Evolutionary conservation across 2,113 vertebrate genomes (phyloP), one percentile per base, ranked within the genome.

Genomic region (Gulo gulo): DNA sequence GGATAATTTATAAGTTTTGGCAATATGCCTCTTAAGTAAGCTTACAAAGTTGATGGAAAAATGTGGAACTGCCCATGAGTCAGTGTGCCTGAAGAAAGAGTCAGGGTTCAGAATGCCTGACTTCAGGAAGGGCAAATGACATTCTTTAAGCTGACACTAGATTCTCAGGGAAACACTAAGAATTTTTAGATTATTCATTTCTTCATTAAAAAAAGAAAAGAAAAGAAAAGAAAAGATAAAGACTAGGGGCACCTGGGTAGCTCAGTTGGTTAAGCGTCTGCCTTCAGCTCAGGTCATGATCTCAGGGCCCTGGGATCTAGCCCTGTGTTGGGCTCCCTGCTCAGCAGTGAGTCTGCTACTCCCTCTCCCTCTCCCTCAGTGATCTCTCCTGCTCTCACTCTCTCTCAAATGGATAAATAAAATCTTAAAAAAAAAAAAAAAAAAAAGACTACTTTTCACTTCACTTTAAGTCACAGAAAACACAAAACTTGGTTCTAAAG

Each of bases 101-200:
- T 65, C 23, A 71, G 36, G 26, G 71, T 69, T 87, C 69, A 55
- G 55, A 65, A 73, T 0, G 13, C 34, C 1, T 73, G 26, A 67
- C 16, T 93, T 91, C 29, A 69, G 47, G 76, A 94, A 93, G 5
- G n/a, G 84, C 81, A 93, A 82, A 82, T 36, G 42, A 52, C 24
- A 59, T 82, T 82, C 52, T 81, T 94, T 86, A 95, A 83, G 79
- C 14, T 86, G 36, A 76, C 67, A 50, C 26, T 61, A 65, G 13
- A 73, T 96, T 81, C 36, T 85, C 52, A 79, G 24, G 42, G 10
- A 34, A 91, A 93, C 16, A 93, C 16, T 71, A 85, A 78, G 12
- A 87, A 94, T 81, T 74, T 95, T 95, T 79, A 93, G 78, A 83
- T 88, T 84, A 52, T 52, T 89, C 65, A 74, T 18, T 73, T 94